These are phyloP conservation scores for Chelonoidis abingdonii DNA, from an alignment of 2,113 vertebrate species.

Conservation along the genomic window DNA sequence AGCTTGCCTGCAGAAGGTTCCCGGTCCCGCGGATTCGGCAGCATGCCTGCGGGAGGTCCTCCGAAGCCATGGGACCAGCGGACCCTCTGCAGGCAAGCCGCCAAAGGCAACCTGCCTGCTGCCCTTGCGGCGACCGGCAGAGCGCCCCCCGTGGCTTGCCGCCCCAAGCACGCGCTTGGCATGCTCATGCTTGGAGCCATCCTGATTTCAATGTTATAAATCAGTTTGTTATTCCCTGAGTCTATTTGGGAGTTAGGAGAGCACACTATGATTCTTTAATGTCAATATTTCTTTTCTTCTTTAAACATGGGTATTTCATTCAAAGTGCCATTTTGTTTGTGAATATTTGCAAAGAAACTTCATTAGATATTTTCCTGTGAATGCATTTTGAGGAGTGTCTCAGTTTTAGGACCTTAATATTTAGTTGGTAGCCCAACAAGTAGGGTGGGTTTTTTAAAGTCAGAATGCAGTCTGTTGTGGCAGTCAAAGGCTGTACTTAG, in stretches of 20 bases:
- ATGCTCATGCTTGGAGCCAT: too few relatives aligned
- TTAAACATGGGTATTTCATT: not conserved
- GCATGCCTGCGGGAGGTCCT: too few relatives aligned
- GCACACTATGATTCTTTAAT: not conserved
- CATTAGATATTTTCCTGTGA: not conserved
- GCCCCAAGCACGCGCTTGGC: too few relatives aligned
- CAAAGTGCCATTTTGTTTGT: not conserved
- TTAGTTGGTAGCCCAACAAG: not conserved
- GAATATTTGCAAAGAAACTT: not conserved
- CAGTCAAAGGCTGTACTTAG: not conserved
- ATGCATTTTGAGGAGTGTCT: not conserved
- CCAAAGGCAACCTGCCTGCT: too few relatives aligned
- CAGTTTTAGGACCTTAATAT: not conserved
- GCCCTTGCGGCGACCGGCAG: too few relatives aligned
- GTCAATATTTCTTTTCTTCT: not conserved
- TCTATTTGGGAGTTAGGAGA: not conserved
- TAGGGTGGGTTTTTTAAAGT: not conserved
- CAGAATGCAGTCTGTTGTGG: not conserved
- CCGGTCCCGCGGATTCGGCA: too few relatives aligned
- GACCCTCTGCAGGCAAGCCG: too few relatives aligned
- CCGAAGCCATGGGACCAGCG: too few relatives aligned
- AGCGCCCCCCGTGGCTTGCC: too few relatives aligned
- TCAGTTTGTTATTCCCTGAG: too few relatives aligned
- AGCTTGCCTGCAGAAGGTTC: too few relatives aligned
- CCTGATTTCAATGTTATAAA: too few relatives aligned